Base-by-base conservation (phyloP, 2,888 invertebrate genomes). In the Pocota personata region DNA sequence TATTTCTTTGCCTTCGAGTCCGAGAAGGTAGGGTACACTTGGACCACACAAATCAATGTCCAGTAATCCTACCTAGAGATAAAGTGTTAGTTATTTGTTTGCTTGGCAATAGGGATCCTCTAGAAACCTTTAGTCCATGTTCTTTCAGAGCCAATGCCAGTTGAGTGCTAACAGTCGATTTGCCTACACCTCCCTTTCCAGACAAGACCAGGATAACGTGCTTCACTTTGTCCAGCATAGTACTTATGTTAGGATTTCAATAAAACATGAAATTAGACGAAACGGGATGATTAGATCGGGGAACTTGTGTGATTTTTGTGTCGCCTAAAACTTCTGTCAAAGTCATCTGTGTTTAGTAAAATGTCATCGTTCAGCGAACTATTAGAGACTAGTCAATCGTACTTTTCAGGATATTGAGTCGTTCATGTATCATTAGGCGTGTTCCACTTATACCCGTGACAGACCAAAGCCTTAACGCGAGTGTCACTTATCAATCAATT, bases 161-260 rank as follows among this genome's bases (percentile, higher is more conserved):
- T 91, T 98, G 98, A 1, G 97, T 97, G 91, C 98, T 97, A 10
- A 99, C 96, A 78, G 99, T 99, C 19, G 98, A 99, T 94, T 99
- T 99, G 12, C 99, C 99, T 27, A 99, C 99, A 46, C 99, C 99
- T 24, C 99, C 99, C 94, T 99, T 99, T 1, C 99, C 99, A 0
- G 99, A 99, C 64, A 99, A 94, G n/a, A 99, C 95, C 88, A 99
- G 93, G 89, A 99, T 95, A 48, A 97, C 94, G 91, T 97, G 96
- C 92, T 97, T 97, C 5, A 97, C 96, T 87, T 94, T 94, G 66
- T 96, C 95, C 88, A 97, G 93, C 96, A 97, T 97, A n/a, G 1
- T 43, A 10, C 32, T 69, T 2, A 7, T 0, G 2, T 21, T 3
- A n/a, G n/a, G 19, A 43, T 57, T 40, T 40, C 16, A 24, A 16